phyloP scores from a whole-genome alignment of 1,140 invertebrate species.

The Diorhabda sublineata region DNA sequence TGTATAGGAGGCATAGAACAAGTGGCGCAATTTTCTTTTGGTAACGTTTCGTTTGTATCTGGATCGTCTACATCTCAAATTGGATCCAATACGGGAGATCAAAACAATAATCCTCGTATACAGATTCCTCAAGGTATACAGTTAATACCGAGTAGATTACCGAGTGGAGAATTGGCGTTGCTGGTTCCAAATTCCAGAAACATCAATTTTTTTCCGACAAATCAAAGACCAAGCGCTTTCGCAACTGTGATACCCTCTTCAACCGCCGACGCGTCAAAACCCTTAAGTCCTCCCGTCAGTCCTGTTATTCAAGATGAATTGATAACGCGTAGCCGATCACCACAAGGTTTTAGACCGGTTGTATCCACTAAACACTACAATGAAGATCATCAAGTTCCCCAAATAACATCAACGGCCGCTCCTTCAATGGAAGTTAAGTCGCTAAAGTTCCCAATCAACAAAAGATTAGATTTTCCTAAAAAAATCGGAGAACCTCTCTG shows the following conservation, averaged over 20 bases:
- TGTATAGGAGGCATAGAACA: slow-evolving; percentile 47
- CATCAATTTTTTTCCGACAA: slow-evolving; percentile 36
- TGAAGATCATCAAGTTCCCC: slow-evolving; percentile 37
- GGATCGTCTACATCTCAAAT: slow-evolving; percentile 19
- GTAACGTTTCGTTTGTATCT: slow-evolving; percentile 29
- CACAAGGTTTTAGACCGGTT: slow-evolving; percentile 36
- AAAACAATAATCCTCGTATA: slow-evolving; percentile 40
- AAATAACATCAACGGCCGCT: slow-evolving; percentile 34
- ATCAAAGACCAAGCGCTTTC: slow-evolving; percentile 41
- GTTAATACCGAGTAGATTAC: slow-evolving; percentile 60
- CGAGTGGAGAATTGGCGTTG: slow-evolving; percentile 60
- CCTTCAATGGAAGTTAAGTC: slow-evolving; percentile 34
- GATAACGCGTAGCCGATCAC: slow-evolving; percentile 20
- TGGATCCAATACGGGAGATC: slow-evolving; percentile 28
- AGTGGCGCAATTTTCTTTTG: slow-evolving; percentile 34
- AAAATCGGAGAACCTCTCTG: slow-evolving; percentile 39
- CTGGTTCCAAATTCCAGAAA: slow-evolving; percentile 52
- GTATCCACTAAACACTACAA: slow-evolving; percentile 16
- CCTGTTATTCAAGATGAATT: slow-evolving; percentile 27
- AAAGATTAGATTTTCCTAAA: slow-evolving; percentile 26
- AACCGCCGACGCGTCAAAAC: slow-evolving; percentile 15
- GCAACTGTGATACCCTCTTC: slow-evolving; percentile 39
- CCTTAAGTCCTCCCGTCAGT: slow-evolving; percentile 39
- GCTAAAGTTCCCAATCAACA: slow-evolving; percentile 39
- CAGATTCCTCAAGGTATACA: slow-evolving; percentile 54